Evolutionary conservation across 2,113 vertebrate species (phyloP).

Genomic region (chimpanzee (Pan troglodytes)): DNA sequence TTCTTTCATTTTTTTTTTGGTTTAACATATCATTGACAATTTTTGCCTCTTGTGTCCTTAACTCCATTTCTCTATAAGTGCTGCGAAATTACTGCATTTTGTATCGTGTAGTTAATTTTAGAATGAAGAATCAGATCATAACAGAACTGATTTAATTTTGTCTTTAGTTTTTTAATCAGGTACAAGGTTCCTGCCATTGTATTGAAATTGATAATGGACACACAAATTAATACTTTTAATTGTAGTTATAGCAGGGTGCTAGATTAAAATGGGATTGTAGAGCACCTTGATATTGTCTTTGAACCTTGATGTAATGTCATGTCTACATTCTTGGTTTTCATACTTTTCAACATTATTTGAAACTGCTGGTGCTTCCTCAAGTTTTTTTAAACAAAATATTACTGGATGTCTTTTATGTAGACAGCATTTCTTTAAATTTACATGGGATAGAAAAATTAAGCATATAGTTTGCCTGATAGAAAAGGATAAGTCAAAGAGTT

Average conservation of each 20-base stretch:
- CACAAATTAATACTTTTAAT: background rate
- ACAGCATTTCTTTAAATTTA: background rate
- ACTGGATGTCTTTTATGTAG: background rate
- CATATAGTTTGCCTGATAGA: background rate
- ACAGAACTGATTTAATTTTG: background rate
- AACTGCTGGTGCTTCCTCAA: background rate
- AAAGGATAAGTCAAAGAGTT: background rate
- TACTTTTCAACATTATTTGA: background rate
- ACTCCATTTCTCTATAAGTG: background rate
- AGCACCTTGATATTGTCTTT: too few relatives aligned
- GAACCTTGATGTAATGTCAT: background rate
- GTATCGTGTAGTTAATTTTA: background rate
- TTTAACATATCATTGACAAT: background rate
- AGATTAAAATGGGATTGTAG: too few relatives aligned
- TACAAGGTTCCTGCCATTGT: background rate
- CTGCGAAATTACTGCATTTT: background rate
- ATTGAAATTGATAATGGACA: background rate
- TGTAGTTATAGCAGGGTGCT: too few relatives aligned
- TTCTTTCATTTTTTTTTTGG: background rate
- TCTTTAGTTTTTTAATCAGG: background rate
- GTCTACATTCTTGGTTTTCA: background rate
- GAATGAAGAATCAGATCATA: background rate
- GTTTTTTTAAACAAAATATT: background rate
- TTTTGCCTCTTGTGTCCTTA: background rate
- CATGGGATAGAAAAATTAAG: background rate